Evolutionary conservation across 2,113 vertebrate genomes (phyloP), one percentile per base, ranked within the genome.

Genomic region (Puma concolor): DNA sequence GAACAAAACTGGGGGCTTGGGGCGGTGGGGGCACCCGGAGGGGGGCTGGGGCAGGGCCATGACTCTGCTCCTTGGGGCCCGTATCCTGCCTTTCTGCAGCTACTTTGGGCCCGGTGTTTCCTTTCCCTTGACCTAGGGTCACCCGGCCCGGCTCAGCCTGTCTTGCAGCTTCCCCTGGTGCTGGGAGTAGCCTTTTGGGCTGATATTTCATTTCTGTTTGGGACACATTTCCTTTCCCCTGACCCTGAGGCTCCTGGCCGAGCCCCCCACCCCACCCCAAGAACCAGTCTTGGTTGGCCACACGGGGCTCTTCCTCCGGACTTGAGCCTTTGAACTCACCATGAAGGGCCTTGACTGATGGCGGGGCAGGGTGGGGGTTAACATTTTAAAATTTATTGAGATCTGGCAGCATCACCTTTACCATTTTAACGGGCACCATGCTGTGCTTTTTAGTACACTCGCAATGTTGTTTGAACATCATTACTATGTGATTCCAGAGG

Each of bases 51-150:
- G 31, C 29, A 1, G 67, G 33, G 52, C 80, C 2, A 0, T 6
- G 64, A 12, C 25, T 84, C 66, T 41, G 80, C 36, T 29, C 25
- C 74, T 48, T 38, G n/a, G 54, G n/a, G 52, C 13, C 54, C 60
- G 63, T 15, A 16, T 44, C 67, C 76, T 31, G 81, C 67, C 52
- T 60, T 88, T 74, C 87, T 31, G 80, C 36, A 50, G 57, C 77
- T 64, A 11, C 64, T 29, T 57, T 0, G 3, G 67, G 25, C 84
- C 7, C 29, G 11, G 52, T 1, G 33, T 66, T 92, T 85, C 86
- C 96, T 79, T 87, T 94, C 94, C 90, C 80, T 72, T 91, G 64
- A 95, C 92, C 95, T 4, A 0, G n/a, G 83, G 87, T 77, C 72
- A 44, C 50, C 72, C 48, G 29, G 60, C 67, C 79, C 19, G 0